Conservation (phyloP, 1,140 invertebrate species). For the Sycophila sp. region DNA sequence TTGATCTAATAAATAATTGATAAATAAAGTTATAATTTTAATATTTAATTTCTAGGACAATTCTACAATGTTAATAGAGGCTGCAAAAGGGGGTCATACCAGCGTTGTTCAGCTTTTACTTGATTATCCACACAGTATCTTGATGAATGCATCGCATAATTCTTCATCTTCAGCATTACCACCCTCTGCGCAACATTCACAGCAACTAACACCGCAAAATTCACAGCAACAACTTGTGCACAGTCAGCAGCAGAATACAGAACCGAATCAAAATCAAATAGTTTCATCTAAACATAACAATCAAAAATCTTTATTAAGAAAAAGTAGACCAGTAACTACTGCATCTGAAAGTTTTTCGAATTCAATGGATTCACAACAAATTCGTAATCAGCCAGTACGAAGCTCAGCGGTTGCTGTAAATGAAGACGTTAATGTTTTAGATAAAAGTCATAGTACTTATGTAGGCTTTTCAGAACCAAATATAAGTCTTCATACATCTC, state of each 20-base stretch:
- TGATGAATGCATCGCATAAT: conserved; percentile 68
- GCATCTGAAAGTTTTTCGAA: conserved; percentile 66
- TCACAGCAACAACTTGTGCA: conserved; percentile 45
- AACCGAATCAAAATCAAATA: conserved; percentile 56
- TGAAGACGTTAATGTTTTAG: conserved; percentile 63
- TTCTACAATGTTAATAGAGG: conserved; percentile 98
- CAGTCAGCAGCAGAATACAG: conserved; percentile 60
- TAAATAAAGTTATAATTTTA: not conserved
- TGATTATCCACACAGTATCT: conserved; percentile 90
- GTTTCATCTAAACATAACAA: conserved; percentile 60
- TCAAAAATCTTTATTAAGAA: conserved; percentile 68
- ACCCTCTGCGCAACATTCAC: conserved; percentile 60
- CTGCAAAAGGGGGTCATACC: conserved; percentile 96
- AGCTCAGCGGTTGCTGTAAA: conserved; percentile 53
- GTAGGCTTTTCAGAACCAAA: conserved; percentile 59
- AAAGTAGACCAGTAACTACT: conserved; percentile 66
- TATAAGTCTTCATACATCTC: conserved; percentile 55
- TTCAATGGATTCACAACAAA: conserved; percentile 68
- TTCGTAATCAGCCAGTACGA: conserved; percentile 65
- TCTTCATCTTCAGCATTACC: conserved; percentile 59
- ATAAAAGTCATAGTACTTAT: conserved; percentile 61
- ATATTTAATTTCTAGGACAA: conserved; percentile 77
- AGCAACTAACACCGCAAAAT: conserved; percentile 48
- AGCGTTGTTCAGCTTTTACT: conserved; percentile 93
- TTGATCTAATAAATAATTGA: too few species aligned